These are phyloP conservation scores for Nasonia oneida DNA, from an alignment of 2,888 invertebrate genomes.

Conservation along the genomic window DNA sequence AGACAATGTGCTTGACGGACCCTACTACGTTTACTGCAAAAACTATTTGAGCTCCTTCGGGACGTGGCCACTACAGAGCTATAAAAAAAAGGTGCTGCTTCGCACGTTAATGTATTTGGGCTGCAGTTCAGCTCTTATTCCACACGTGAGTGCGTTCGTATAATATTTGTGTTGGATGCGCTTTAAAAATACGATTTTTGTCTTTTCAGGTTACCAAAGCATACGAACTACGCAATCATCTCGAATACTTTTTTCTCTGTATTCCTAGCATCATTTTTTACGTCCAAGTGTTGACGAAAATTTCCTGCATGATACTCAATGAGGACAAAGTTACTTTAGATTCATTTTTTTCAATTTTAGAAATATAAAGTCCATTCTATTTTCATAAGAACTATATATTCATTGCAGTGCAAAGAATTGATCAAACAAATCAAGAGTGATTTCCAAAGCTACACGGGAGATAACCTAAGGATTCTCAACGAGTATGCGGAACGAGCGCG, in stretches of 20 bases:
- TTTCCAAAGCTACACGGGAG: neutral
- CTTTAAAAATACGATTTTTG: neutral
- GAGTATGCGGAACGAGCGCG: neutral
- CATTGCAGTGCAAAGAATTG: neutral
- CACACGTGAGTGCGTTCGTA: neutral
- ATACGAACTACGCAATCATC: neutral
- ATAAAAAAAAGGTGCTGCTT: neutral
- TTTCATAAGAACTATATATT: neutral
- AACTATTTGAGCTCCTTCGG: slow-evolving; percentile 3
- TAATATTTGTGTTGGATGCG: neutral
- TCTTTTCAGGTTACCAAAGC: neutral
- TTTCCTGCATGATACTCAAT: neutral
- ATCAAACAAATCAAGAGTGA: neutral
- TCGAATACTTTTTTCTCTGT: neutral
- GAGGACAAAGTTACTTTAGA: neutral
- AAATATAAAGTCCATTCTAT: neutral
- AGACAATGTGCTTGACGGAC: neutral
- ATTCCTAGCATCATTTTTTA: neutral
- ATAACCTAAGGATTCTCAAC: neutral
- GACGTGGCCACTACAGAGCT: slow-evolving; percentile 3
- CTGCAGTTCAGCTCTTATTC: neutral
- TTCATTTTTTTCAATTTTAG: neutral
- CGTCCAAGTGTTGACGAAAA: neutral
- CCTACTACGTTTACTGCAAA: neutral
- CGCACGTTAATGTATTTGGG: neutral